Conservation (phyloP, 2,113 vertebrate species). For the Erythrolamprus reginae region DNA sequence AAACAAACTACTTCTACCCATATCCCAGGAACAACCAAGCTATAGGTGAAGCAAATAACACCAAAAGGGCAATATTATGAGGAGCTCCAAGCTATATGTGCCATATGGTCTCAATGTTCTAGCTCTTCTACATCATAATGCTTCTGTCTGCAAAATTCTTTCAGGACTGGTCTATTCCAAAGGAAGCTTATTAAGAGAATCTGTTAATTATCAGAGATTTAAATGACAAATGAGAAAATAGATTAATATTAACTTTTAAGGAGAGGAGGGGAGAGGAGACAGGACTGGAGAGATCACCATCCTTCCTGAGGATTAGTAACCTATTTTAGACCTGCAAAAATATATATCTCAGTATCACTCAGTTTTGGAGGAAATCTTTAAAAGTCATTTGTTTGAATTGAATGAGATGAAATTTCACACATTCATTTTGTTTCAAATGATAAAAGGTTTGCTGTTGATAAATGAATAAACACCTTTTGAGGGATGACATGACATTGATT, state of each 20-base stretch:
- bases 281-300: not conserved
- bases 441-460: not conserved
- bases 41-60: not conserved
- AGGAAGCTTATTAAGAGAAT: not conserved
- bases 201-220: not conserved
- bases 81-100: not conserved
- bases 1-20: not conserved
- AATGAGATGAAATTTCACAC: not conserved
- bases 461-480: not conserved
- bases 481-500: not conserved
- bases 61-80: not conserved
- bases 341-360: not conserved
- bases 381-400: not conserved
- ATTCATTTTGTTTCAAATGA: not conserved
- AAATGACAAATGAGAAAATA: not conserved
- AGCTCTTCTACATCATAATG: not conserved
- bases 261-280: not conserved
- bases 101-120: not conserved
- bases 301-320: not conserved
- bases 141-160: not conserved
- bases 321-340: constrained; percentile 11
- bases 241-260: not conserved
- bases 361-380: not conserved
- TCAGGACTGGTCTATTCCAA: not conserved
- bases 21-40: not conserved